Evolutionary conservation across 2,113 vertebrate species (phyloP), one percentile per base, ranked within the genome.

Genomic region (Platichthys flesus): DNA sequence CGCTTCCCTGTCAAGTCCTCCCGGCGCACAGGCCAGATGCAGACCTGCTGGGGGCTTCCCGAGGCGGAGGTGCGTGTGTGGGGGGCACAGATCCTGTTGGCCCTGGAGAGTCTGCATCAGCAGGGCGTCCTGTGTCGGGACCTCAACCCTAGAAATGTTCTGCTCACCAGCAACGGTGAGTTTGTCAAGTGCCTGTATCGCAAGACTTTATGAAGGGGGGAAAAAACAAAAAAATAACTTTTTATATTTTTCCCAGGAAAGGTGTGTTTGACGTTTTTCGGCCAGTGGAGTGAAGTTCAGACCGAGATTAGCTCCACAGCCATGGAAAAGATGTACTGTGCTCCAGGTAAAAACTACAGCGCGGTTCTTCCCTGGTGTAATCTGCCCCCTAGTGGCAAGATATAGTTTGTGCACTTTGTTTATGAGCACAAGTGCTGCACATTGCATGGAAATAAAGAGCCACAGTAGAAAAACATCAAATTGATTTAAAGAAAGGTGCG

Each of bases 231-330:
- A 2, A 42, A 12, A 42, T 42, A 7, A 31, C 31, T 31, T 7
- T 40, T 13, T 42, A 42, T 13, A 76, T 62, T 90, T 64, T 83
- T 57, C 62, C 79, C 90, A 99, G 98, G 98, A 85, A 97, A 97
- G 2, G 71, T 96, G 80, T 95, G 94, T 78, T 94, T 99, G 90
- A 99, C 98, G 0, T 99, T 97, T 88, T 99, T 99, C 79, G 96
- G 98, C 83, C 98, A 98, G 89, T 99, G 98, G 98, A 95, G 96
- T 20, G 97, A 99, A 57, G 97, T 99, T 85, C 97, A 98, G 87
- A 93, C 94, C 9, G 95, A 94, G 63, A 96, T 90, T 65, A 94
- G 94, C 94, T 87, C 87, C 31, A 95, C 91, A 85, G 96, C 98
- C 2, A 73, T 61, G 82, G 96, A 98, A 40, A 89, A 96, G 74